phyloP scores from a whole-genome alignment of 2,888 invertebrate species.

The Torymus auratus region DNA sequence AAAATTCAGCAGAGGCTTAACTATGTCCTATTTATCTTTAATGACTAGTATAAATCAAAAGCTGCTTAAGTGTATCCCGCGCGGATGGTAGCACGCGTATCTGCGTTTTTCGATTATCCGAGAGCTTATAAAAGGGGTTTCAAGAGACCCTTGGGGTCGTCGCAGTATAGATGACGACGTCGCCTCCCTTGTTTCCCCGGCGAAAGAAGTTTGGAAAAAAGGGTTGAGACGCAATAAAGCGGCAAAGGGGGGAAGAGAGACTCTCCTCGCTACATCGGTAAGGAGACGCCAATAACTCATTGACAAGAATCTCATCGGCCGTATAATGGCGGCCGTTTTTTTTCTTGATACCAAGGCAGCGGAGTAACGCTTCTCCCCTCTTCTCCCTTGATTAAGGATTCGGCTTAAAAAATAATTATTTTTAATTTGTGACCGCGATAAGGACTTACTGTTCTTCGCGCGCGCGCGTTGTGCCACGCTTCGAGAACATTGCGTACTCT shows the following conservation, averaged over 20 bases:
- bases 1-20: conserved; percentile 52
- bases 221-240: conserved; percentile 73
- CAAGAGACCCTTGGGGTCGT: conserved; percentile 56
- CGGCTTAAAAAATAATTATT: conserved; percentile 76
- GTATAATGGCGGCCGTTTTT: conserved; percentile 73
- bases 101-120: conserved; percentile 67
- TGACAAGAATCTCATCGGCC: conserved; percentile 76
- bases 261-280: conserved; percentile 63
- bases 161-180: conserved; percentile 7
- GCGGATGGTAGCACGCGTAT: conserved; percentile 46
- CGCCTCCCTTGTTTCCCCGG: conserved; percentile 51
- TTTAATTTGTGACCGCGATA: conserved; percentile 75
- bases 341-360: conserved; percentile 61
- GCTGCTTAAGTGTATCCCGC: conserved; percentile 56
- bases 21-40: conserved; percentile 59
- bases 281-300: conserved; percentile 76
- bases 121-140: conserved; percentile 69
- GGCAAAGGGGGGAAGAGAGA: conserved; percentile 65
- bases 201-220: conserved; percentile 70
- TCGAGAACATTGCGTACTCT: background rate
- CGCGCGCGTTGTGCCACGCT: conserved; percentile 30
- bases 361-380: background rate
- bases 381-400: conserved; percentile 72
- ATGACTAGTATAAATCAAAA: conserved; percentile 59
- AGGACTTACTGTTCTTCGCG: conserved; percentile 68